Conservation (phyloP, 2,113 vertebrate species). For the Tinamus guttatus region DNA sequence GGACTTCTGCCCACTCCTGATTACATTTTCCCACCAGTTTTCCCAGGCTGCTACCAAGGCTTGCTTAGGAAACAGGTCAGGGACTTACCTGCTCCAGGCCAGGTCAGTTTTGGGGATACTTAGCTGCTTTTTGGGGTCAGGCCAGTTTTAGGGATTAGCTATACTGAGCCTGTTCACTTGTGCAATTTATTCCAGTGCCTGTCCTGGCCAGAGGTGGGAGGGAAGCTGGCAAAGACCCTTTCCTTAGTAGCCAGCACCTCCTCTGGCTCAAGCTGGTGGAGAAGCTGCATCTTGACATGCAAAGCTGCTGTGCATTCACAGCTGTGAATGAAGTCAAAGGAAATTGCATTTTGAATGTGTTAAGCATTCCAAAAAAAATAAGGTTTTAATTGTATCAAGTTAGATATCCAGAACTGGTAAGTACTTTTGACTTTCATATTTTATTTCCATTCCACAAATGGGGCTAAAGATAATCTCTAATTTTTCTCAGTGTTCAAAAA, state of each 20-base stretch:
- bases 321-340: neutral
- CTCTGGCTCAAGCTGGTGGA: neutral
- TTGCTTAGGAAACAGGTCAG: neutral
- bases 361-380: neutral
- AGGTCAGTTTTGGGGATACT: neutral
- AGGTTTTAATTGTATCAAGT: neutral
- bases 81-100: neutral
- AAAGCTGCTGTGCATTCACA: neutral
- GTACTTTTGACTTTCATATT: neutral
- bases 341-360: neutral
- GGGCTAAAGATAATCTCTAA: neutral
- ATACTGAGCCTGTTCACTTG: neutral
- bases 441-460: neutral
- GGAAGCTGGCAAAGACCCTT: conserved; percentile 5
- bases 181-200: neutral
- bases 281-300: neutral
- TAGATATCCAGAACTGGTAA: neutral
- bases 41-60: neutral
- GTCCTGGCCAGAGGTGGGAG: neutral
- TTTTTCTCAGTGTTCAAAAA: neutral
- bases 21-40: neutral
- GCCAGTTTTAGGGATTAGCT: neutral
- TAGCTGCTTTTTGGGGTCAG: neutral
- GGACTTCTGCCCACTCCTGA: neutral
- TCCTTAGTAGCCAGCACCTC: neutral